These are phyloP conservation scores for Drosophila lini DNA, from an alignment of 1,140 invertebrate genomes.

Conservation along the genomic window DNA sequence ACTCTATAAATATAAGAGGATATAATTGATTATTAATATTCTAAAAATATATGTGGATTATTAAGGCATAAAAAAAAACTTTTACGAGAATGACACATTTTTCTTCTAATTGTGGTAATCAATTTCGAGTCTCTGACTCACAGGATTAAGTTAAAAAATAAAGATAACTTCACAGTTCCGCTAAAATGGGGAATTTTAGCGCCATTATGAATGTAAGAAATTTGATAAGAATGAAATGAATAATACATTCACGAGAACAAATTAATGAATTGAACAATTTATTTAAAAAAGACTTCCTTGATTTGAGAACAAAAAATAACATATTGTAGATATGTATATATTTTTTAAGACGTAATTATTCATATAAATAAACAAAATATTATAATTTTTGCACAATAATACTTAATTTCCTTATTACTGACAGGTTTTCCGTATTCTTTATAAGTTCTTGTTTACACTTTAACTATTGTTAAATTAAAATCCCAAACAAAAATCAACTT, in stretches of 20 bases:
- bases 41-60: too few relatives aligned
- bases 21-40: too few relatives aligned
- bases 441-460: not conserved
- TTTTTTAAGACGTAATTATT: not conserved
- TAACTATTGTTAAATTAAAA: not conserved
- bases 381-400: not conserved
- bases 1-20: not conserved
- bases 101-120: not conserved
- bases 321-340: not conserved
- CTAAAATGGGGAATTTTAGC: not conserved
- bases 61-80: not conserved
- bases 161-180: not conserved
- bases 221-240: not conserved
- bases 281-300: not conserved
- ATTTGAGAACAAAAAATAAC: not conserved
- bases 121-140: conserved; percentile 11
- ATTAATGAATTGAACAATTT: not conserved
- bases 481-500: not conserved
- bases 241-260: not conserved
- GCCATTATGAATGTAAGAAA: not conserved
- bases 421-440: not conserved
- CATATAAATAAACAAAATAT: too few relatives aligned
- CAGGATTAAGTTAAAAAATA: conserved; percentile 4
- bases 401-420: not conserved
- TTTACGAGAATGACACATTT: not conserved